phyloP scores from a whole-genome alignment of 2,888 invertebrate genomes.

The Archips crataeganus region DNA sequence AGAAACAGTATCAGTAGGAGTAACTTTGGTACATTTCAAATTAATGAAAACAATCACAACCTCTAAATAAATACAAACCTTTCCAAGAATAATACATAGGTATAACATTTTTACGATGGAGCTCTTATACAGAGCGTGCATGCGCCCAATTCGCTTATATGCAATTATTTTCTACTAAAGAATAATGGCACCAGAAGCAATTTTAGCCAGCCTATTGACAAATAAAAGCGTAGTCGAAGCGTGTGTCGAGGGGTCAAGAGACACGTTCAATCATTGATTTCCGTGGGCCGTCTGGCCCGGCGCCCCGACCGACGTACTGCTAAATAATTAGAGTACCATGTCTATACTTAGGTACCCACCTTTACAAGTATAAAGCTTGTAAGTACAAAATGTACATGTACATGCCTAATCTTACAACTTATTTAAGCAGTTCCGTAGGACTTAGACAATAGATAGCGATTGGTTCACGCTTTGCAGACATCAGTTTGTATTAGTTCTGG shows the following conservation, averaged over 20 bases:
- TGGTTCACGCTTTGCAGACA: neutral
- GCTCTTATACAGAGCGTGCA: neutral
- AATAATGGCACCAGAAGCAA: constrained; percentile 10
- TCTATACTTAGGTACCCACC: neutral
- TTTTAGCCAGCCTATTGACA: constrained; percentile 22
- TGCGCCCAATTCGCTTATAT: neutral
- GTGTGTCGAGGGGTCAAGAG: constrained; percentile 31
- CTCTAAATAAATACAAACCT: neutral
- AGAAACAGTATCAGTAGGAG: too few species aligned
- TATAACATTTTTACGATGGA: neutral
- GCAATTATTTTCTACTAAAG: neutral
- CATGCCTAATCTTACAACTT: neutral
- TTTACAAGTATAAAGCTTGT: neutral
- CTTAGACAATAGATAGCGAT: neutral
- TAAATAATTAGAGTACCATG: constrained; percentile 47
- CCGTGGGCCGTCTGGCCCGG: constrained; percentile 43
- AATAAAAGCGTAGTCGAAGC: constrained; percentile 28
- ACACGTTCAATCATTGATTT: constrained; percentile 52
- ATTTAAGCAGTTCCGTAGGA: neutral
- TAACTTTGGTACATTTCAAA: too few species aligned
- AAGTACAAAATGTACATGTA: neutral
- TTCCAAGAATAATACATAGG: neutral
- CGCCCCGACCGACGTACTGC: constrained; percentile 46
- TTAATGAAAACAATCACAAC: too few species aligned
- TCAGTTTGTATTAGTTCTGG: neutral